Base-by-base conservation (phyloP, 2,113 vertebrate genomes). In the Sturnira hondurensis region DNA sequence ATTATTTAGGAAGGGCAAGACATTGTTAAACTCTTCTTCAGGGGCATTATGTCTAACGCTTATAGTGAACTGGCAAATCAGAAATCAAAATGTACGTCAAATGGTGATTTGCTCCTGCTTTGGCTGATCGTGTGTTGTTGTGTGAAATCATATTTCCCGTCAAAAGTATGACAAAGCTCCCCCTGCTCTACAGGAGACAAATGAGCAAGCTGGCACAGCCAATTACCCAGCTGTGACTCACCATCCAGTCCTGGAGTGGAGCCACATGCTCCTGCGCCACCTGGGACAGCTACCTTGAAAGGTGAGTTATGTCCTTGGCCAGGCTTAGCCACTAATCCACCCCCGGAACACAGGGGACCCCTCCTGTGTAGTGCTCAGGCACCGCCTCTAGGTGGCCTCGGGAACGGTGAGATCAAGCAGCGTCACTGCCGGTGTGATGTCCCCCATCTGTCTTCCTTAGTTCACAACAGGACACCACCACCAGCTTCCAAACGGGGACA, bases 191-290 rank as follows among this genome's bases (percentile, higher is more conserved):
- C 33, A 78, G 81, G 88, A 86, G 28, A 90, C 86, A 96, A 94
- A 90, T 70, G 91, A 95, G 38, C 89, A 94, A 85, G 63, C 58
- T 71, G 47, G 68, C 82, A 45, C 33, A 82, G 63, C 95, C 96
- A 89, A 95, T 80, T 54, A 85, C n/a, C 77, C 1, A 50, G 63
- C 86, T 95, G 33, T 24, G 76, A 58, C 13, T 78, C 82, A 87
- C 77, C 86, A 38, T 47, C 71, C 71, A 15, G 77, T 50, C 54
- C 83, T 84, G 63, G 80, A 68, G 36, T 15, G 26, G n/a, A 28
- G 68, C 54, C 85, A 58, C 87, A 20, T 73, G 76, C 28, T 95
- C 87, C 83, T 17, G 26, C 78, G 70, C 52, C 92, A 67, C 83
- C 70, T 65, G 83, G 76, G 45, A 88, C 96, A 94, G 83, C 9